Base-by-base conservation (phyloP, 2,888 invertebrate genomes). In the Nesidiocoris tenuis region DNA sequence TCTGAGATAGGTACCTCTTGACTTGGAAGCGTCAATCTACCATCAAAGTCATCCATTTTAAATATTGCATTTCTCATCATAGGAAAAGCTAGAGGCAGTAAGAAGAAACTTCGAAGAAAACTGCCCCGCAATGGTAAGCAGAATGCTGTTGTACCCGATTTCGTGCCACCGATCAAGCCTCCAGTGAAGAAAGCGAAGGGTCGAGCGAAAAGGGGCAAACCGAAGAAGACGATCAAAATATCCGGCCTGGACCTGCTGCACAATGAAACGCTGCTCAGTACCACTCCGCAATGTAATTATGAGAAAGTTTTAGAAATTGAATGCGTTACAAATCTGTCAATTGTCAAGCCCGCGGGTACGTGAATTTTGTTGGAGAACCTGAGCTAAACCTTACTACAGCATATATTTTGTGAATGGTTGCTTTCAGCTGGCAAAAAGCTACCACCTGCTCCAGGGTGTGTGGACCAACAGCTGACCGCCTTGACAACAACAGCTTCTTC, bases 391-490 rank as follows among this genome's bases (percentile, higher is more conserved):
- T n/a, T n/a, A n/a, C n/a, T n/a, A n/a, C n/a, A n/a, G n/a, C n/a
- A n/a, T n/a, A n/a, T n/a, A n/a, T n/a, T n/a, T n/a, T n/a, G n/a
- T n/a, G n/a, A n/a, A n/a, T n/a, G n/a, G n/a, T n/a, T n/a, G n/a
- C n/a, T 12, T 78, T 63, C 17, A 65, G 86, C 87, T 81, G 89
- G 90, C 7, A 90, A 90, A 82, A 90, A 90, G 83, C 86, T 91
- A 79, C 93, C 93, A 56, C 93, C 95, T 25, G 95, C 95, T 64
- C 95, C 94, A 9, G 96, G 96, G 72, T 94, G 94, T 83, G 93
- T 96, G 76, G 95, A 94, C 84, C 95, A 95, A 83, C 94, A 95
- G 80, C 85, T 96, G 77, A 93, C 94, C 1, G 90, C 92, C 61
- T 85, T 95, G 71, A 90, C 92, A 59, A 87, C 89, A 74, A 87